A percentile compares a stretch with the other conserved stretches of the same genome.
phyloP scores from a whole-genome alignment of 1,140 invertebrate species.

The Macrotrachela quadricornifera region DNA sequence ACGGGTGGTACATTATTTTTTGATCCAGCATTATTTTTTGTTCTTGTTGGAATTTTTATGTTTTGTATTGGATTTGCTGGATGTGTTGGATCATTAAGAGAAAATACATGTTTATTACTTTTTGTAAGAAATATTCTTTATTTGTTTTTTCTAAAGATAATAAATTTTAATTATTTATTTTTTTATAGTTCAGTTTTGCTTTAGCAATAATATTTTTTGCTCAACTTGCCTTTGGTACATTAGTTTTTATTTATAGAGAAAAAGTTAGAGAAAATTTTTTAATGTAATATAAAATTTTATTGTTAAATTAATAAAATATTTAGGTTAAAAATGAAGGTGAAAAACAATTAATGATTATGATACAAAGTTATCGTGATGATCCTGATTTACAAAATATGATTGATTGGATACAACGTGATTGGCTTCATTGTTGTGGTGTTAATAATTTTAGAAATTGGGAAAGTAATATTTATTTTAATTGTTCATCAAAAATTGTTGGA shows the following conservation, averaged over 20 bases:
- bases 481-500: constrained; percentile 61
- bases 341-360: constrained; percentile 69
- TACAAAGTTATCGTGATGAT: constrained; percentile 84
- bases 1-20: constrained; percentile 39
- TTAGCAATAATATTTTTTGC: constrained; percentile 63
- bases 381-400: constrained; percentile 91
- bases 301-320: constrained; percentile 49
- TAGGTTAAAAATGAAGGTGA: constrained; percentile 66
- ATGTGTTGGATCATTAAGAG: constrained; percentile 71
- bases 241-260: constrained; percentile 86
- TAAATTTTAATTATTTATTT: constrained; percentile 11
- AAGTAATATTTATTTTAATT: constrained; percentile 88
- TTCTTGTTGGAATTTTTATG: constrained; percentile 66
- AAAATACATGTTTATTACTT: constrained; percentile 45
- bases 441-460: constrained; percentile 87
- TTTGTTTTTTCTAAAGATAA: no score
- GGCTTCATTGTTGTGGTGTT: constrained; percentile 87
- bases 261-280: constrained; percentile 45
- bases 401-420: constrained; percentile 94
- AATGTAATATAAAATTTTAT: neutral
- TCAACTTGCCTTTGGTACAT: constrained; percentile 67
- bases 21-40: constrained; percentile 81
- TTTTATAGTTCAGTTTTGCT: constrained; percentile 70
- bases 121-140: constrained; percentile 12
- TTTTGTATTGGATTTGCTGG: constrained; percentile 77